Evolutionary conservation across 2,113 vertebrate genomes (phyloP), one percentile per base, ranked within the genome.

Genomic region (Diphyllodes magnificus): DNA sequence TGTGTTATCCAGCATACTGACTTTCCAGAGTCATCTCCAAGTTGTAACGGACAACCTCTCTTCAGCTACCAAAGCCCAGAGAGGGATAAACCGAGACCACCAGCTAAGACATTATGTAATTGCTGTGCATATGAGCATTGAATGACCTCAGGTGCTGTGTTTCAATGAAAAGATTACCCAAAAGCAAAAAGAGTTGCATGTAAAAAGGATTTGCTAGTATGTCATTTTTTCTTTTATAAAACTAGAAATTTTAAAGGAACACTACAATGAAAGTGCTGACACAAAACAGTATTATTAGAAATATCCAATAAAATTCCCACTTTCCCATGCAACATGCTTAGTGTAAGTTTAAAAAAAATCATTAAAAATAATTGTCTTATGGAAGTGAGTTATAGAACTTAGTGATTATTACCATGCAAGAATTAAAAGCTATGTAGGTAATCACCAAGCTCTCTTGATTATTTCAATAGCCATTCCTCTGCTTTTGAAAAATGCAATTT

Each of bases 21-120:
- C 37, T 94, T 97, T 88, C 92, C 92, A 88, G 54, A 68, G 47
- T 47, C 2, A 1, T 81, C 79, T 97, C 93, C 93, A 90, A 68
- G 85, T 57, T 75, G 56, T 78, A 68, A 91, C 27, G n/a, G 72
- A 35, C 79, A 95, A 70, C 35, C n/a, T 73, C 37, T 47, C 24
- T 68, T 39, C 18, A 23, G 61, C 82, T 91, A 28, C 33, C 35
- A 83, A 40, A 91, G 59, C 30, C 59, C 33, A 61, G 90, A 86
- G 23, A 49, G 31, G 37, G 86, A 83, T 78, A 51, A 95, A 88
- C 33, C 6, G 8, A 88, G 88, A 93, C 90, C 93, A 95, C 88
- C 92, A 90, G 53, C 82, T 78, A 90, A 93, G 60, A 33, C 17
- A 6, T 88, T 80, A 72, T 11, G 44, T 90, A 93, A 92, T n/a